Percentiles rank a stretch among this genome's conserved stretches.
Conservation (phyloP, 2,888 invertebrate genomes). For the Dicyrtomina minuta region DNA sequence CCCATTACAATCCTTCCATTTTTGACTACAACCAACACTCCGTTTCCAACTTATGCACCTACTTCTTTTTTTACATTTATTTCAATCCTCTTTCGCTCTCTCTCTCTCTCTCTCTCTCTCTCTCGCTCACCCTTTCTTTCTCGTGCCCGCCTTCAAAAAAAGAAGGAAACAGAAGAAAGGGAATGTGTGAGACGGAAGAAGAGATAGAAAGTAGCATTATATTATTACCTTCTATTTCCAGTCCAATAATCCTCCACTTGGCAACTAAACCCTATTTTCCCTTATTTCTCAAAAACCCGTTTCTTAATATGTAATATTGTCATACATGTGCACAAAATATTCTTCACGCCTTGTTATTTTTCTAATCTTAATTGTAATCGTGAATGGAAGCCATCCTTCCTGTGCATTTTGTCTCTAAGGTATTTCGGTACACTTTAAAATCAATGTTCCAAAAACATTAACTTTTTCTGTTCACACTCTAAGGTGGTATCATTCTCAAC, state of each 20-base stretch:
- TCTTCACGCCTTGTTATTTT: constrained; percentile 10
- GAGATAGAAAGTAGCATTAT: neutral
- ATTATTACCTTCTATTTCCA: neutral
- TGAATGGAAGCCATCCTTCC: neutral
- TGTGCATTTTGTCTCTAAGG: neutral
- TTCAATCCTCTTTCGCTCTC: neutral
- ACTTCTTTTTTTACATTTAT: neutral
- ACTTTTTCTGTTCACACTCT: neutral
- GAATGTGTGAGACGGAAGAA: neutral
- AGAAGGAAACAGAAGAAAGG: constrained; percentile 5
- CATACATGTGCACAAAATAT: too few species aligned
- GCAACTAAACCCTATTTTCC: constrained; percentile 13
- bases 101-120: constrained; percentile 1
- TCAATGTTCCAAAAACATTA: too few species aligned
- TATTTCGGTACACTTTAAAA: neutral
- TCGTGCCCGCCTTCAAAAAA: too few species aligned
- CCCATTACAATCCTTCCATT: neutral
- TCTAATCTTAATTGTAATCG: neutral
- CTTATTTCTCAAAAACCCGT: constrained; percentile 4
- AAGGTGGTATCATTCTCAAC: too few species aligned
- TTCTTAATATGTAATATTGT: constrained; percentile 1
- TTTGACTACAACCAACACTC: neutral
- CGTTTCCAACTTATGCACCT: neutral
- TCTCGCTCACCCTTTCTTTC: neutral
- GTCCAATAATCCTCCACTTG: constrained; percentile 16